These are phyloP conservation scores for Deilephila porcellus DNA, from an alignment of 2,888 invertebrate genomes.

Conservation along the genomic window DNA sequence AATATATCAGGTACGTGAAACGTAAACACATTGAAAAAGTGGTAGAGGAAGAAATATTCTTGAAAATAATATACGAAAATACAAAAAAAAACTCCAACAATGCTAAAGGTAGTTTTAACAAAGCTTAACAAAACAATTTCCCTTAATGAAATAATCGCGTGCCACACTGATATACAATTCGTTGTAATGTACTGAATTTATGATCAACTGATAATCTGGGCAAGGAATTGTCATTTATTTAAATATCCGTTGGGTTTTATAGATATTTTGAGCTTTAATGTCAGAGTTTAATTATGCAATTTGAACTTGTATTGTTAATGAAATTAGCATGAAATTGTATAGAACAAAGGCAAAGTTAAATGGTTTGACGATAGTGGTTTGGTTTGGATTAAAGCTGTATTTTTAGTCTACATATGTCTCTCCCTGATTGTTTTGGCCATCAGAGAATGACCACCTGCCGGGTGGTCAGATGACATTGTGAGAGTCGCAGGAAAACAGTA, in stretches of 20 bases:
- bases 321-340: background rate
- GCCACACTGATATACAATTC: background rate
- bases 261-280: background rate
- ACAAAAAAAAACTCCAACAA: background rate
- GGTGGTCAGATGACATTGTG: no score
- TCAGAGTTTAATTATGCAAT: background rate
- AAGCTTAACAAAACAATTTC: background rate
- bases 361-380: no score
- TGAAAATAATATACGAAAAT: background rate
- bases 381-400: no score
- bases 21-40: no score
- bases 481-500: no score
- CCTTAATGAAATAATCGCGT: slow-evolving; percentile 23
- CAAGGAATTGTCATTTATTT: slow-evolving; percentile 10
- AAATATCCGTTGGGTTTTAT: background rate
- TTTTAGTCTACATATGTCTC: no score
- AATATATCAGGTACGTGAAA: no score
- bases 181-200: background rate
- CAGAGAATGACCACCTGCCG: no score
- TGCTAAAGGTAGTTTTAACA: background rate
- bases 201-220: slow-evolving; percentile 12
- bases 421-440: no score
- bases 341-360: no score
- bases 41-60: no score
- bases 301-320: background rate